Conservation (phyloP, 2,888 invertebrate genomes). For the Candidula unifasciata region DNA sequence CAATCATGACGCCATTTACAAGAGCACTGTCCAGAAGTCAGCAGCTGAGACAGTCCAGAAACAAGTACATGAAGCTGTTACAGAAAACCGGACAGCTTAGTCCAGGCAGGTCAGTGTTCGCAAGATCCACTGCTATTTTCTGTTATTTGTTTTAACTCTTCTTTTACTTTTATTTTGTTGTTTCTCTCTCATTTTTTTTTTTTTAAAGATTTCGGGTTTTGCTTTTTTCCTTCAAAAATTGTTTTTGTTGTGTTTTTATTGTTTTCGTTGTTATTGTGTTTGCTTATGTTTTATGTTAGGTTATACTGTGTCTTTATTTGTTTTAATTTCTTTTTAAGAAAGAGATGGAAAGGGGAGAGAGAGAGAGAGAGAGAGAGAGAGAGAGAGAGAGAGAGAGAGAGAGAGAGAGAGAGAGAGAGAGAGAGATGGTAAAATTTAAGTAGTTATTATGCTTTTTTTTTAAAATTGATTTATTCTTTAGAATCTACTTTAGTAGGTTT, state of each 20-base stretch:
- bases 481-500: background rate
- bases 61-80: slow-evolving; percentile 52
- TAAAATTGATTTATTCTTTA: no score
- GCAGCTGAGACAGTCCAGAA: slow-evolving; percentile 55
- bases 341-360: no score
- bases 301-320: no score
- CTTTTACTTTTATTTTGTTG: background rate
- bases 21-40: slow-evolving; percentile 54
- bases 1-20: slow-evolving; percentile 52
- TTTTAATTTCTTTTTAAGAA: no score
- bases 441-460: no score
- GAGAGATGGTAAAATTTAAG: no score
- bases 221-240: background rate
- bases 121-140: background rate
- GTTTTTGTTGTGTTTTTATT: background rate
- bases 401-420: no score
- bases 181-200: background rate
- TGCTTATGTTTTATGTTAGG: no score
- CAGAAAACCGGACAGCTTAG: slow-evolving; percentile 48
- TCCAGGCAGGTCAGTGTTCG: slow-evolving; percentile 35
- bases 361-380: no score
- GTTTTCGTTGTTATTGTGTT: background rate
- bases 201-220: background rate
- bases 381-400: no score
- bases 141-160: background rate